Base-by-base conservation (phyloP, 2,797 vertebrate species). In the Myripristis murdjan region DNA sequence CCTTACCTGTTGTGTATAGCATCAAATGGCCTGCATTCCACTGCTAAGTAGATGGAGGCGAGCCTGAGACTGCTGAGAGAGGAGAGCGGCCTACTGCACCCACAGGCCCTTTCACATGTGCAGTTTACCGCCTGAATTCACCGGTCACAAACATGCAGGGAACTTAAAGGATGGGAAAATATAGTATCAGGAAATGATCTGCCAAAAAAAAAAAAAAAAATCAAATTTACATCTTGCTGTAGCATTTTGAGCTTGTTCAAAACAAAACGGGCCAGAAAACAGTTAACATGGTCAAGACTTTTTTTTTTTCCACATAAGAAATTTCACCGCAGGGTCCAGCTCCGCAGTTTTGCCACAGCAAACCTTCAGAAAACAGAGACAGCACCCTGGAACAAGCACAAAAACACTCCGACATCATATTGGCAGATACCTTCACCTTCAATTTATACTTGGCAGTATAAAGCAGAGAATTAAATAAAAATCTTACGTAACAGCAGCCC, bases 1-100 rank as follows among this genome's bases (percentile, higher is more conserved):
- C 14, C 22, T 44, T 53, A 60, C 52, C 39, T 60, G 60, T 58
- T n/a, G 37, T 48, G 49, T 41, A 1, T 11, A 54, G 31, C 24
- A 0, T 31, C 44, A 18, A 54, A 12, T 60, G 44, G 16, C 49
- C 56, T 26, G 60, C 39, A 56, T 57, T 47, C 61, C 52, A 16
- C 15, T 0, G 44, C 12, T 64, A 52, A 52, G 23, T 18, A 44
- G 39, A 48, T 43, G 55, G 55, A 41, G 55, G 12, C 6, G 35
- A 23, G 35, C 16, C 55, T 37, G 35, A n/a, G 33, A 52, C 10
- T 11, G 35, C 54, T 20, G 55, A n/a, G 26, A 54, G 28, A 33
- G 16, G 28, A 54, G 16, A 31, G n/a, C 1, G 16, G 5, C 15
- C 39, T 16, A 10, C 12, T 23, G 8, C 18, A 22, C 24, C 16